Conservation (phyloP, 2,797 vertebrate genomes). For the Mycteria americana region DNA sequence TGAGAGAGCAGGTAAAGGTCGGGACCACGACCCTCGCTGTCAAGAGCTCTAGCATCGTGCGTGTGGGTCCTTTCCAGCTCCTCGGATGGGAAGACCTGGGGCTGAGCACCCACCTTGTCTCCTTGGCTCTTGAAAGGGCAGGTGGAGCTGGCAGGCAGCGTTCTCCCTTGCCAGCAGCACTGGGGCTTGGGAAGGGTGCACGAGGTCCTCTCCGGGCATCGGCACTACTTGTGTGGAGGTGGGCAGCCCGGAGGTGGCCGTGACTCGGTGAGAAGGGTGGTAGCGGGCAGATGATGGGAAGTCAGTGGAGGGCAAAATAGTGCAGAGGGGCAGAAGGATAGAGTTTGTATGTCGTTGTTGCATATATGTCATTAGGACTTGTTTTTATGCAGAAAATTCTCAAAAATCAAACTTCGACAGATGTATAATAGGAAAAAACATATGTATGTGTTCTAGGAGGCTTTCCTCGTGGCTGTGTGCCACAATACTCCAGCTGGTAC, state of each 20-base stretch:
- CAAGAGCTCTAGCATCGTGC: accelerated
- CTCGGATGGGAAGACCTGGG: background rate
- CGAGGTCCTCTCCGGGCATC: accelerated
- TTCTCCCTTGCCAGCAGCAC: background rate
- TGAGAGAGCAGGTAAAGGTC: background rate
- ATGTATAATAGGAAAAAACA: background rate
- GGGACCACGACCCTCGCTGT: accelerated
- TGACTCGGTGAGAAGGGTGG: background rate
- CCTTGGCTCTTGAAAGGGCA: background rate
- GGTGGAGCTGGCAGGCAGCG: background rate
- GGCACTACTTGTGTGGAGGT: background rate
- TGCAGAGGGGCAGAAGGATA: background rate
- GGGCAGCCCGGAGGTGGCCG: accelerated
- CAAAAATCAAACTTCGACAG: background rate
- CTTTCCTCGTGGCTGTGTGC: background rate
- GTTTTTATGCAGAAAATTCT: background rate
- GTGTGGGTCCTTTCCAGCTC: background rate
- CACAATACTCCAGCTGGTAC: background rate
- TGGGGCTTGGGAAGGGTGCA: background rate
- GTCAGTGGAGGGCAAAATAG: background rate
- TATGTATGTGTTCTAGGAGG: background rate
- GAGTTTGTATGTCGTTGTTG: background rate
- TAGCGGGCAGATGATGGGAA: background rate
- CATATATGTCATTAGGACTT: background rate
- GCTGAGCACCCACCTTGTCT: background rate